These are phyloP conservation scores for Hyalella azteca DNA, from an alignment of 2,888 invertebrate species.

Conservation along the genomic window DNA sequence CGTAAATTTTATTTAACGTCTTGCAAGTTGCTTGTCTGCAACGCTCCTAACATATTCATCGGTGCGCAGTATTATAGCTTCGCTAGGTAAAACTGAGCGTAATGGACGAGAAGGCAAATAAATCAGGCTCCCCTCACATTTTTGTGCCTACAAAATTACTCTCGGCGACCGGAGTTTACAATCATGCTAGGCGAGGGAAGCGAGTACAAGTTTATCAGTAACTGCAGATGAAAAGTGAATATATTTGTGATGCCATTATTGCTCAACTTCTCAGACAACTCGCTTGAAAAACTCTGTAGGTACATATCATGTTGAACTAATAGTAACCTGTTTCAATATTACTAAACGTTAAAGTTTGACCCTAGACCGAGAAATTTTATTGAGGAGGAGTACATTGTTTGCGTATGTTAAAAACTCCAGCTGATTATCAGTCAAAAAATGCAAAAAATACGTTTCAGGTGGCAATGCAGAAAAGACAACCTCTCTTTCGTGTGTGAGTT, in stretches of 20 bases:
- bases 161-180: not conserved
- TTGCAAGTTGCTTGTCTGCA: not conserved
- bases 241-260: not conserved
- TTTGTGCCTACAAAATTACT: not conserved
- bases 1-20: not conserved
- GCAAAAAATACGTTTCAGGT: not conserved
- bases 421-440: no score
- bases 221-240: not conserved
- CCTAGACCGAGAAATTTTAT: no score
- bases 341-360: no score
- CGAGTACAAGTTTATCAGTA: not conserved
- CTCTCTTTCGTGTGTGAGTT: not conserved
- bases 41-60: constrained; percentile 26
- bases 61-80: constrained; percentile 11
- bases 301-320: not conserved
- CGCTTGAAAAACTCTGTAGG: not conserved
- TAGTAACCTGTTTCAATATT: not conserved
- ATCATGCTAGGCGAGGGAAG: not conserved
- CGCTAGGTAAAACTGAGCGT: constrained; percentile 6
- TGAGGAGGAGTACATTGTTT: no score
- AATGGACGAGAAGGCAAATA: constrained; percentile 25
- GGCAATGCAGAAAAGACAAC: not conserved
- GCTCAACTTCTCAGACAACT: not conserved
- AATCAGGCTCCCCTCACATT: constrained; percentile 33
- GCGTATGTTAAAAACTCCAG: no score